These are phyloP conservation scores for Hemicrepidius hirtus DNA, from an alignment of 2,888 invertebrate species.

Conservation along the genomic window DNA sequence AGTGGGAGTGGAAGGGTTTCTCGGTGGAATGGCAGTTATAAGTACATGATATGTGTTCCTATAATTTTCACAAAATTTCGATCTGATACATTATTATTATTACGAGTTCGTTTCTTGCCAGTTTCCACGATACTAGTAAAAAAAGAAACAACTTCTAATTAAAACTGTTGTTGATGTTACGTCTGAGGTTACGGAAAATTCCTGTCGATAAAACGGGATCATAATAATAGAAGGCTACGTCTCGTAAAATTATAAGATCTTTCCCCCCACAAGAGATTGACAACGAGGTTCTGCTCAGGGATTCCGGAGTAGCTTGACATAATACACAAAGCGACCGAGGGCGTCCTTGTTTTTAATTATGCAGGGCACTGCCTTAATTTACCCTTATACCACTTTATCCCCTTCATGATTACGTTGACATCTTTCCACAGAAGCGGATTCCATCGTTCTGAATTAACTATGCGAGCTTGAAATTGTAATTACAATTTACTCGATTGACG, in stretches of 20 bases:
- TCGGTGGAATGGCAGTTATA: too few relatives aligned
- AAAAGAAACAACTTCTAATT: too few relatives aligned
- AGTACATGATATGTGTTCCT: too few relatives aligned
- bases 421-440: conserved; percentile 22
- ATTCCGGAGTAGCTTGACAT: conserved; percentile 18
- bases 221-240: conserved; percentile 2
- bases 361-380: conserved; percentile 30
- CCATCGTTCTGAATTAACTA: conserved; percentile 20
- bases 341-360: conserved; percentile 33
- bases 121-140: too few relatives aligned
- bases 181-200: neutral
- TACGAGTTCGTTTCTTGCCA: too few relatives aligned
- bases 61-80: too few relatives aligned
- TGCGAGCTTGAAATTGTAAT: conserved; percentile 12
- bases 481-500: neutral
- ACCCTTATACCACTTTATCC: conserved; percentile 30
- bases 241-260: conserved; percentile 1
- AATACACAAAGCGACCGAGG: conserved; percentile 27
- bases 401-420: conserved; percentile 27
- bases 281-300: conserved; percentile 17
- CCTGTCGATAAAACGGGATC: neutral
- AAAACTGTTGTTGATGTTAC: too few relatives aligned
- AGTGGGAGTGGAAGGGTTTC: too few relatives aligned
- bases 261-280: conserved; percentile 4
- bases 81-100: too few relatives aligned